phyloP scores from a whole-genome alignment of 2,113 vertebrate species.

The Pelobates fuscus region DNA sequence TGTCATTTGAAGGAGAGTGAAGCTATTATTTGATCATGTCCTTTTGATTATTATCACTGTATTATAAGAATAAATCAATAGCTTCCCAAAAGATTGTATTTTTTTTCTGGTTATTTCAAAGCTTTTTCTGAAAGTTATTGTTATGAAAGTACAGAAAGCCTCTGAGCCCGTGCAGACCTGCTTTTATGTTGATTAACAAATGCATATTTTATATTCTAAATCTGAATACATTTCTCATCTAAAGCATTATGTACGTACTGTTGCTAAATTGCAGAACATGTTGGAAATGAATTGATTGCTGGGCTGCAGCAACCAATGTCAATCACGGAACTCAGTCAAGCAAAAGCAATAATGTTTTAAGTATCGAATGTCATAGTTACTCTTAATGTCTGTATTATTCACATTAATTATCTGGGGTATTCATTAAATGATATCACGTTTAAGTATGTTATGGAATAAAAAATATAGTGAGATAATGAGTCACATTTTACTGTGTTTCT shows the following conservation, averaged over 20 bases:
- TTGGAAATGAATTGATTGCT: slow-evolving; percentile 29
- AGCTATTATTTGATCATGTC: slow-evolving; percentile 9
- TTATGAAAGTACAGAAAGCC: slow-evolving; percentile 39
- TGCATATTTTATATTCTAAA: slow-evolving; percentile 35
- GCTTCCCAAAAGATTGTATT: slow-evolving; percentile 4
- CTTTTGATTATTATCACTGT: slow-evolving; percentile 12
- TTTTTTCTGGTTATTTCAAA: slow-evolving; percentile 14
- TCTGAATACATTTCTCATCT: slow-evolving; percentile 39
- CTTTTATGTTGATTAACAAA: slow-evolving; percentile 43
- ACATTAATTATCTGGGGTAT: neutral
- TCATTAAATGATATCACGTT: neutral
- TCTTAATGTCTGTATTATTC: neutral
- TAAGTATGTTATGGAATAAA: neutral
- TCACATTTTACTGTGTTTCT: too few relatives aligned
- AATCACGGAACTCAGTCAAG: neutral
- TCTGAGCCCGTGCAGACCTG: slow-evolving; percentile 24
- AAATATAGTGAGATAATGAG: too few relatives aligned
- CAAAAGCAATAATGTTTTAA: neutral
- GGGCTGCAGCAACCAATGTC: slow-evolving; percentile 13
- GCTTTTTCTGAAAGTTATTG: slow-evolving; percentile 44
- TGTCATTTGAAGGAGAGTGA: neutral
- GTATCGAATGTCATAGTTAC: neutral
- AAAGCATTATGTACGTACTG: slow-evolving; percentile 28
- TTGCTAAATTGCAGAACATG: slow-evolving; percentile 34
- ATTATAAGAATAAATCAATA: slow-evolving; percentile 36